Evolutionary conservation across 2,113 vertebrate genomes (phyloP).

Genomic region (Jacana jacana): DNA sequence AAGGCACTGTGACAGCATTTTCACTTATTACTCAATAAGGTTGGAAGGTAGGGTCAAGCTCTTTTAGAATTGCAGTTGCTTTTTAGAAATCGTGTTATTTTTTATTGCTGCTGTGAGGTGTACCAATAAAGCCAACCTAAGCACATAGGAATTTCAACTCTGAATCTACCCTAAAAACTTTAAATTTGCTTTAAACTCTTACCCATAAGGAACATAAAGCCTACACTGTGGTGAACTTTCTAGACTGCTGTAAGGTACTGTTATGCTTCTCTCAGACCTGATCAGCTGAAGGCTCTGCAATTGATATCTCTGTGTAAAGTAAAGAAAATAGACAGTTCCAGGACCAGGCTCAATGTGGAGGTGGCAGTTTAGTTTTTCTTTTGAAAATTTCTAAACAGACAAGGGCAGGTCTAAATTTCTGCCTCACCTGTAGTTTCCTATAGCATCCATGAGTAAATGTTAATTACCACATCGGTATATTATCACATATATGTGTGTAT

Average conservation of each 20-base stretch:
- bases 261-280: neutral
- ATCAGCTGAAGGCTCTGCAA: neutral
- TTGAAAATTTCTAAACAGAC: neutral
- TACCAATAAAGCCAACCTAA: conserved; percentile 19
- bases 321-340: neutral
- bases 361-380: neutral
- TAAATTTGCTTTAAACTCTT: neutral
- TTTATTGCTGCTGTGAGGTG: conserved; percentile 36
- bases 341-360: neutral
- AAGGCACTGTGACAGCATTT: neutral
- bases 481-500: neutral
- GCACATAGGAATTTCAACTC: conserved; percentile 23
- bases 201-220: neutral
- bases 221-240: neutral
- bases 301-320: neutral
- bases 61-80: neutral
- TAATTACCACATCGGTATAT: neutral
- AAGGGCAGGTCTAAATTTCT: neutral
- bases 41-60: conserved; percentile 5
- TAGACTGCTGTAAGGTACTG: neutral
- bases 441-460: neutral
- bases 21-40: neutral
- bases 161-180: neutral
- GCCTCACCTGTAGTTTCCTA: neutral
- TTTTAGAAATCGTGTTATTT: conserved; percentile 1